Evolutionary conservation across 2,113 vertebrate genomes (phyloP).

Genomic region (Thamnophis sirtalis): DNA sequence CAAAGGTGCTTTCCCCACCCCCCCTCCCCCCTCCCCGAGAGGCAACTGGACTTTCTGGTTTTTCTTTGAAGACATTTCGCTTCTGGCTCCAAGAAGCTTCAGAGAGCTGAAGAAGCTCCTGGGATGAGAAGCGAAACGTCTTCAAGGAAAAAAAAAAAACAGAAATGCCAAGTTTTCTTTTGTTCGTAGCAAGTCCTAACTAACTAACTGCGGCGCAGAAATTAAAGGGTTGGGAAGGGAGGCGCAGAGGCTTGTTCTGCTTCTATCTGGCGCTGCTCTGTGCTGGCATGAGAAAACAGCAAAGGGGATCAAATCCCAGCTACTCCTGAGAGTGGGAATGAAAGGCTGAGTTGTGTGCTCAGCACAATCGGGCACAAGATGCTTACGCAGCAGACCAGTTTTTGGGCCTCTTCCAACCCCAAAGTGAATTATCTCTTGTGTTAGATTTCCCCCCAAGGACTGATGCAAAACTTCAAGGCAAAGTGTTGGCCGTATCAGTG

Average conservation of each 20-base stretch:
- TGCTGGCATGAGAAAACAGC: neutral
- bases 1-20: too few relatives aligned
- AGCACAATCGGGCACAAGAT: neutral
- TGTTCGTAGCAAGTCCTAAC: neutral
- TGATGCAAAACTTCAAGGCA: neutral
- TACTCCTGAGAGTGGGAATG: neutral
- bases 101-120: too few relatives aligned
- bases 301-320: neutral
- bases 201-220: neutral
- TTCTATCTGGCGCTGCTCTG: neutral
- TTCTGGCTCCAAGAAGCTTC: too few relatives aligned
- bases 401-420: neutral
- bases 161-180: neutral
- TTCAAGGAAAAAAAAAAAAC: too few relatives aligned
- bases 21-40: too few relatives aligned
- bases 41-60: too few relatives aligned
- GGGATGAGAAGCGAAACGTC: too few relatives aligned
- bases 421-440: neutral
- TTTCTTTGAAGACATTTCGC: too few relatives aligned
- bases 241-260: neutral
- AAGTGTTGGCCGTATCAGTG: too few relatives aligned
- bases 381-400: neutral
- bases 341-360: neutral
- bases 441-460: neutral
- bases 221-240: neutral